Conservation (phyloP, 2,888 invertebrate genomes). For the Allygus modestus region DNA sequence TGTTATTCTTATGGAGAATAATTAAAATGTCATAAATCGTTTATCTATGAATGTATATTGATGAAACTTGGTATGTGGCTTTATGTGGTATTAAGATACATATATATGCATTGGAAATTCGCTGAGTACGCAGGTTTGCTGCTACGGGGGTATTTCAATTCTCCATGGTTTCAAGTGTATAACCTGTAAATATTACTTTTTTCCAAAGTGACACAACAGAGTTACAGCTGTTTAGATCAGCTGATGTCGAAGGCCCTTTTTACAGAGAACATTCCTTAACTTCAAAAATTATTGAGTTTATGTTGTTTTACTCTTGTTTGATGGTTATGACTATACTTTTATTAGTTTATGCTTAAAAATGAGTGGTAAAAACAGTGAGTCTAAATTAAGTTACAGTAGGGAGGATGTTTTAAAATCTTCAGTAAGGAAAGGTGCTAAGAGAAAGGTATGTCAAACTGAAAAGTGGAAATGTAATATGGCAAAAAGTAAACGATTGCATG, state of each 20-base stretch:
- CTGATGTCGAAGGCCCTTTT: slow-evolving; percentile 55
- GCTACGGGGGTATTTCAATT: too few relatives aligned
- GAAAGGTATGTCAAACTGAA: slow-evolving; percentile 25
- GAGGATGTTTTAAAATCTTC: slow-evolving; percentile 49
- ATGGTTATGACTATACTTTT: slow-evolving; percentile 8
- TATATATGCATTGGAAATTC: too few relatives aligned
- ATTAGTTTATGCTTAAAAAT: neutral
- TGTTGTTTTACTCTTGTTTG: too few relatives aligned
- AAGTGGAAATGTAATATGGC: slow-evolving; percentile 41
- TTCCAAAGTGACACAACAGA: neutral
- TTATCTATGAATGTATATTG: too few relatives aligned
- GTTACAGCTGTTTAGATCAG: slow-evolving; percentile 56
- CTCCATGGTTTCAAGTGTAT: too few relatives aligned
- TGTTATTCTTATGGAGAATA: too few relatives aligned
- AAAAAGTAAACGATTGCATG: slow-evolving; percentile 42
- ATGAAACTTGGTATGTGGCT: too few relatives aligned
- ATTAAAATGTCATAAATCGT: too few relatives aligned
- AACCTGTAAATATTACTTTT: slow-evolving; percentile 16
- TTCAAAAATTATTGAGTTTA: neutral
- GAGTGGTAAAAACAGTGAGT: neutral
- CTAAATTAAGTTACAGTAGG: slow-evolving; percentile 34
- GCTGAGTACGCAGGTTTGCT: too few relatives aligned
- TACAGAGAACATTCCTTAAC: slow-evolving; percentile 46
- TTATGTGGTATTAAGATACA: too few relatives aligned
- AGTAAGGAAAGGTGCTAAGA: slow-evolving; percentile 50